phyloP scores from a whole-genome alignment of 2,888 invertebrate genomes.

The Diogma glabrata region DNA sequence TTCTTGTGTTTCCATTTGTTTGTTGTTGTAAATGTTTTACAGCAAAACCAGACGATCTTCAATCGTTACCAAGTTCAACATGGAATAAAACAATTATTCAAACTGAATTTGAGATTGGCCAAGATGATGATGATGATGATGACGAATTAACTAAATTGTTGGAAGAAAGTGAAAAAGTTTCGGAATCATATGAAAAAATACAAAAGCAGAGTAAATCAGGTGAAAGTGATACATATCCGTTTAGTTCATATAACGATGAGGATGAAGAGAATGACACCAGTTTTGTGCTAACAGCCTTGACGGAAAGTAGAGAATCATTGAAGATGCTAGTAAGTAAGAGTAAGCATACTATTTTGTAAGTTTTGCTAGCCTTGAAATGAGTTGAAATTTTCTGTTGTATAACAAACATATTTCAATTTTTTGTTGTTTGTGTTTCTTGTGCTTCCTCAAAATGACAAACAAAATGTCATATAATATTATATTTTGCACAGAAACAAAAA shows the following conservation, averaged over 20 bases:
- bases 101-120: neutral
- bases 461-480: too few species aligned
- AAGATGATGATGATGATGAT: constrained; percentile 1
- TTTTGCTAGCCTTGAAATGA: too few species aligned
- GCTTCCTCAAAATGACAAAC: too few species aligned
- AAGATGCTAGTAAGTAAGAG: constrained; percentile 19
- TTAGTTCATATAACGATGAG: constrained; percentile 17
- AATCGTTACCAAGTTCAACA: constrained; percentile 19
- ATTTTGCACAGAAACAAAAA: too few species aligned
- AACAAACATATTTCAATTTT: too few species aligned
- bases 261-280: constrained; percentile 21
- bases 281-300: constrained; percentile 21
- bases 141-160: constrained; percentile 6
- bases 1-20: constrained; percentile 23
- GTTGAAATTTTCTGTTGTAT: constrained; percentile 3
- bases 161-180: constrained; percentile 1
- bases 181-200: neutral
- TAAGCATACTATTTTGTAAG: constrained; percentile 2
- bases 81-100: constrained; percentile 23
- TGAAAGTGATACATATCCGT: neutral
- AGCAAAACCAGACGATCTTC: constrained; percentile 23
- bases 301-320: constrained; percentile 22
- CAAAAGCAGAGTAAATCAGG: neutral
- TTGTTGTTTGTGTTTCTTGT: neutral
- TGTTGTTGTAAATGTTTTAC: constrained; percentile 26